Evolutionary conservation across 2,113 vertebrate genomes (phyloP), one percentile per base, ranked within the genome.

Genomic region (Mastomys natalensis): DNA sequence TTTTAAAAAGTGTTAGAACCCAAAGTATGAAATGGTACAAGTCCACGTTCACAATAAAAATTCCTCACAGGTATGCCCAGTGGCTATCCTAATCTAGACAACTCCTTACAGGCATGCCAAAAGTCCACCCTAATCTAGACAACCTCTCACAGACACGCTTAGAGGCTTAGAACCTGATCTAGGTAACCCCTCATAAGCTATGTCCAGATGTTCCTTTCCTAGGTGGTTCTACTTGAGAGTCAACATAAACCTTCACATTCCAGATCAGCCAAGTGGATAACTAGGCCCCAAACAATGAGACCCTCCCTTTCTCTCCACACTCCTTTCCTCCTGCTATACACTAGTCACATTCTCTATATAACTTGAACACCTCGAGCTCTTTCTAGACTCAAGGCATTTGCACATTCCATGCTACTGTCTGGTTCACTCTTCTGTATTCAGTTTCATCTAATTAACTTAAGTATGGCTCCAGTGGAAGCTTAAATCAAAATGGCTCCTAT

Each of bases 311-410:
- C 31, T 60, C 55, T 68, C 85, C n/a, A 5, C 0, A 0, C 1
- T 34, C 1, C 0, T 24, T 17, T 37, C 17, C 31, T n/a, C 31
- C 24, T 21, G 3, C 29, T 68, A 0, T 17, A 16, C 4, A 73
- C 48, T 40, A 11, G n/a, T 7, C 87, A 70, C 55, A n/a, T 3
- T 48, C 9, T 51, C 24, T 19, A 62, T 21, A 5, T n/a, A 84
- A 1, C 24, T 4, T 43, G 53, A 81, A 43, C 31, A 87, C 17
- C 8, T 29, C 3, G 31, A 17, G 15, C 24, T 76, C 43, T 84
- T 82, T 66, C 78, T 72, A 70, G 45, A 40, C 19, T 81, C 15
- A 8, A 66, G 74, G 53, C 34, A 74, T 84, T 81, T 73, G 37
- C 40, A 66, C n/a, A 29, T 37, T 12, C 51, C 51, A 24, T 58